Evolutionary conservation across 2,797 vertebrate species (phyloP).

Genomic region (Sebastiscus tertius): DNA sequence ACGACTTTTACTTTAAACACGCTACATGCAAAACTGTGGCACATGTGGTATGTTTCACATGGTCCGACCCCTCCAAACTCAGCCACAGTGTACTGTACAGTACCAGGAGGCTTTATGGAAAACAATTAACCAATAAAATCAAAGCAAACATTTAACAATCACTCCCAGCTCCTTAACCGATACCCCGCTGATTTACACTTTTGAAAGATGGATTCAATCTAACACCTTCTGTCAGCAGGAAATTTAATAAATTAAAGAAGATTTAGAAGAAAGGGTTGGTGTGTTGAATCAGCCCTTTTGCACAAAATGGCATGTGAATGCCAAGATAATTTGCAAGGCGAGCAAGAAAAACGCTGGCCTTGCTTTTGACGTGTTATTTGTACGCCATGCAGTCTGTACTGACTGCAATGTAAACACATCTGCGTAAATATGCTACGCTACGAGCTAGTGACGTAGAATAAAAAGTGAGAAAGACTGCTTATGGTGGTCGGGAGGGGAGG

Average conservation of each 20-base stretch:
- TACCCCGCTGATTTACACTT: neutral
- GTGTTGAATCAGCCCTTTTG: neutral
- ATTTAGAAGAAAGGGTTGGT: neutral
- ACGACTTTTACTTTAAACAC: slow-evolving; percentile 23
- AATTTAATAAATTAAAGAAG: neutral
- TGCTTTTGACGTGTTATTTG: too few species aligned
- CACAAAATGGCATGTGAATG: too few species aligned
- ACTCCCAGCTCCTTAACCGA: neutral
- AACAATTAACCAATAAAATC: slow-evolving; percentile 20
- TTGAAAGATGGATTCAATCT: neutral
- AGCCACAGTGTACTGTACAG: neutral
- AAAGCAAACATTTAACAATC: neutral
- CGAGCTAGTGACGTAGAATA: rapidly evolving
- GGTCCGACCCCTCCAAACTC: neutral
- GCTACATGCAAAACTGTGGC: slow-evolving; percentile 15
- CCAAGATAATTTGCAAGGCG: too few species aligned
- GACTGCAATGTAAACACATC: too few species aligned
- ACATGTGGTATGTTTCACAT: slow-evolving; percentile 34
- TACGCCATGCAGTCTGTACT: too few species aligned
- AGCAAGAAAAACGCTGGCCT: too few species aligned
- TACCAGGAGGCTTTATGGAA: slow-evolving; percentile 11
- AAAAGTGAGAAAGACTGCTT: too few species aligned
- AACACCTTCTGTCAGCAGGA: neutral
- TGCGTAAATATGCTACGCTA: too few species aligned
- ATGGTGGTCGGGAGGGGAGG: rapidly evolving